Conservation (phyloP, 2,888 invertebrate genomes). For the Halictus quadricinctus region DNA sequence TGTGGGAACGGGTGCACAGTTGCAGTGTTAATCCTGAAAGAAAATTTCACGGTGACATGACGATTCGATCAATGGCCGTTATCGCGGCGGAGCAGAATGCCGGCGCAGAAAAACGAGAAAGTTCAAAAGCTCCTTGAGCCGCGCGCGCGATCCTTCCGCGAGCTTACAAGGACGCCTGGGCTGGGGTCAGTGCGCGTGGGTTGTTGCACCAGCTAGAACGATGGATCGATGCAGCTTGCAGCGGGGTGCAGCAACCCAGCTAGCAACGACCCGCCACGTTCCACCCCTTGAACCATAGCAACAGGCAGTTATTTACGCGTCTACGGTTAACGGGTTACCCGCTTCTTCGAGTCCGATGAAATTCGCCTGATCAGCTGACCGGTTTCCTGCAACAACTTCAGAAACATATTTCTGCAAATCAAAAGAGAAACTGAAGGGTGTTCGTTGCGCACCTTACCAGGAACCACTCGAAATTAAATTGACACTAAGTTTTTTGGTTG, state of each 20-base stretch:
- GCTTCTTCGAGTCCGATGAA: conserved; percentile 29
- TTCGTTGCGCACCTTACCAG: not conserved
- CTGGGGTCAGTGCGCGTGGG: conserved; percentile 79
- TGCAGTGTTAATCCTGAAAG: not conserved
- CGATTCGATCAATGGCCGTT: not conserved
- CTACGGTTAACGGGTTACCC: conserved; percentile 45
- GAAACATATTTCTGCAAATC: not conserved
- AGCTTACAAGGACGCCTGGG: conserved; percentile 72
- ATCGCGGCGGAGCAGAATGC: not conserved
- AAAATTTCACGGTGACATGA: not conserved
- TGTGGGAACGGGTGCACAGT: too few relatives aligned
- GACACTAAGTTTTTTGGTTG: not conserved
- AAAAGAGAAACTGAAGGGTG: not conserved
- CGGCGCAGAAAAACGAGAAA: conserved; percentile 31
- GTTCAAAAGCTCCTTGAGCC: conserved; percentile 49
- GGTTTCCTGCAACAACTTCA: not conserved
- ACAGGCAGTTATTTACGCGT: conserved; percentile 73
- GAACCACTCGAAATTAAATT: not conserved
- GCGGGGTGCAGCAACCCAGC: conserved; percentile 77
- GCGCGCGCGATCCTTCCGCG: conserved; percentile 46
- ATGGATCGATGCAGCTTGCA: conserved; percentile 79
- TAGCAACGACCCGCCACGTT: conserved; percentile 66
- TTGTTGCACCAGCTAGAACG: conserved; percentile 79
- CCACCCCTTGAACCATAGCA: conserved; percentile 67
- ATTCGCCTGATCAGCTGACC: not conserved